phyloP scores from a whole-genome alignment of 2,888 invertebrate genomes.

The Lottia scabra region DNA sequence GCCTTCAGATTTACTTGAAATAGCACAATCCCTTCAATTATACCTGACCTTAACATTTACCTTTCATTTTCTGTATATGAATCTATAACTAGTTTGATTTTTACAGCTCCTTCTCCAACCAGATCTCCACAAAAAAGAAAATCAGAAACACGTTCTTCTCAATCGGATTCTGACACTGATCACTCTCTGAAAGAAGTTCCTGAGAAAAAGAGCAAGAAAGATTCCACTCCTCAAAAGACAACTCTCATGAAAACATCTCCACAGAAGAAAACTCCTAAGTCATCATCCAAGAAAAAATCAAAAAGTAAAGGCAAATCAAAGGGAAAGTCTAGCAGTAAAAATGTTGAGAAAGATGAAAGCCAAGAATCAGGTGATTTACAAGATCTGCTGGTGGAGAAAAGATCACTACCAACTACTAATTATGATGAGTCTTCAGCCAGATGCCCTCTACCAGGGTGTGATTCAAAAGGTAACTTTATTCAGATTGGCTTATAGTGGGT shows the following conservation, averaged over 20 bases:
- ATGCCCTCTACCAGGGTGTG: conserved; percentile 85
- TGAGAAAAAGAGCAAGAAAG: neutral
- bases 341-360: conserved; percentile 19
- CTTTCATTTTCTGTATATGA: neutral
- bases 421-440: conserved; percentile 58
- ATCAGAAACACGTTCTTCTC: conserved; percentile 17
- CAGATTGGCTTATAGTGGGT: too few relatives aligned
- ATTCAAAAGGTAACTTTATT: conserved; percentile 76
- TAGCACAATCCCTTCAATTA: too few relatives aligned
- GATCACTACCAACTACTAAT: conserved; percentile 55
- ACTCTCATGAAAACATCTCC: neutral
- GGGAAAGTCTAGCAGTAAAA: conserved; percentile 9
- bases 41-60: too few relatives aligned
- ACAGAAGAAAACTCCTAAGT: conserved; percentile 4
- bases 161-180: conserved; percentile 29
- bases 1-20: too few relatives aligned
- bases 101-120: neutral
- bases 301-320: conserved; percentile 5
- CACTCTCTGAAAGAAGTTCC: conserved; percentile 3
- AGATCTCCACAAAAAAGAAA: conserved; percentile 19
- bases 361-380: conserved; percentile 19
- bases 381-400: conserved; percentile 44
- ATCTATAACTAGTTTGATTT: neutral
- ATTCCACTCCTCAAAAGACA: neutral
- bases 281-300: conserved; percentile 19